A percentile compares a stretch with the other conserved stretches of the same genome.
These are phyloP conservation scores for Drosophila multiciliata DNA, from an alignment of 2,888 invertebrate genomes.

Conservation along the genomic window DNA sequence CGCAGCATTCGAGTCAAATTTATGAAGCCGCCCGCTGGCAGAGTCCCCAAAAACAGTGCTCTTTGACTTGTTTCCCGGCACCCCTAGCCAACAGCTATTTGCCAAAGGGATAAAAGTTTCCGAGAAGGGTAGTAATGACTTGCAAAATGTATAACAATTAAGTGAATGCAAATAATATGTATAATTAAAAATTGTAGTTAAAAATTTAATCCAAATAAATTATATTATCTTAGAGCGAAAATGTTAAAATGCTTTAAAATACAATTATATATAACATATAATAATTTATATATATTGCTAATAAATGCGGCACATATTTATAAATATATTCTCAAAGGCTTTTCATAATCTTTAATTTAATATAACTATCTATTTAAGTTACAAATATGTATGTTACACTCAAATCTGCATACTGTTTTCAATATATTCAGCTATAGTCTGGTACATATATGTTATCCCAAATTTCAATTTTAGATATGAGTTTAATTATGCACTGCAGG, in stretches of 20 bases:
- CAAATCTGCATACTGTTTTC: background rate
- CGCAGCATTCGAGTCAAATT: slow-evolving; percentile 52
- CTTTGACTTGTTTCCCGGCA: slow-evolving; percentile 30
- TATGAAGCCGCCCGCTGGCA: slow-evolving; percentile 50
- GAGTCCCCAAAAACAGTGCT: slow-evolving; percentile 36
- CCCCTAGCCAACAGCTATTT: slow-evolving; percentile 12
- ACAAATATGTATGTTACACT: background rate
- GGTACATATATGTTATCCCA: background rate
- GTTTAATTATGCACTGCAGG: background rate
- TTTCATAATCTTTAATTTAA: background rate
- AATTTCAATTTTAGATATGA: background rate
- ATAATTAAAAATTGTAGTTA: background rate
- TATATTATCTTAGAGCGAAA: background rate
- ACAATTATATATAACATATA: background rate
- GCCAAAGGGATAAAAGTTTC: slow-evolving; percentile 1
- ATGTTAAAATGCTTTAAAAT: too few relatives aligned
- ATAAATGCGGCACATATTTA: background rate
- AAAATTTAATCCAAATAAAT: background rate
- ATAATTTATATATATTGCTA: background rate
- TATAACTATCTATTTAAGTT: too few relatives aligned
- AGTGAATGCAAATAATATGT: too few relatives aligned
- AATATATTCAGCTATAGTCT: background rate
- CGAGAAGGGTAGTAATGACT: background rate
- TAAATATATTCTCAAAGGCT: background rate
- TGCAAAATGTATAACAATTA: background rate